phyloP scores from a whole-genome alignment of 1,140 invertebrate species.

The Steinernema feltiae region DNA sequence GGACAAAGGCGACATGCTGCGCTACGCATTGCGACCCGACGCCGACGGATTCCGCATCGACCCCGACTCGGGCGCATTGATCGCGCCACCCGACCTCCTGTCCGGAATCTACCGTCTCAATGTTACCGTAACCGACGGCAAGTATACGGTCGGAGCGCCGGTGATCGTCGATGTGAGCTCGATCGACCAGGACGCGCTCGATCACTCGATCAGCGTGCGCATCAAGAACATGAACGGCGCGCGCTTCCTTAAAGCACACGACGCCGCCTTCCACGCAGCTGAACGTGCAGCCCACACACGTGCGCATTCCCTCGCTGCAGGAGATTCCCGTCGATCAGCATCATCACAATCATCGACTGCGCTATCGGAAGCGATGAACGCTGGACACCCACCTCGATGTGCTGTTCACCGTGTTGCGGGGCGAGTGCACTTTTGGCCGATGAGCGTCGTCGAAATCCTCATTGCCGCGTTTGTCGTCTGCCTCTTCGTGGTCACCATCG shows the following conservation, averaged over 20 bases:
- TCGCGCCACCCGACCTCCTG: slow-evolving; percentile 71
- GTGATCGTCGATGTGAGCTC: slow-evolving; percentile 59
- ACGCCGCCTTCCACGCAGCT: slow-evolving; percentile 71
- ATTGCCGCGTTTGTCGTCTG: neutral
- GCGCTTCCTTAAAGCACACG: slow-evolving; percentile 76
- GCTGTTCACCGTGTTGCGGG: neutral
- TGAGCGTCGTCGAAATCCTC: neutral
- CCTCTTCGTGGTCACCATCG: neutral
- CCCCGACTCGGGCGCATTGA: slow-evolving; percentile 70
- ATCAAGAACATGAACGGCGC: slow-evolving; percentile 70
- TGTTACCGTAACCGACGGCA: slow-evolving; percentile 68
- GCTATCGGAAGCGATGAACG: neutral
- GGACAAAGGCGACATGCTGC: slow-evolving; percentile 79
- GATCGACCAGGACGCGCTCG: slow-evolving; percentile 77
- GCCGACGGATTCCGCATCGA: slow-evolving; percentile 70
- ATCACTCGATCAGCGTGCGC: slow-evolving; percentile 74
- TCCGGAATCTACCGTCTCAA: slow-evolving; percentile 78
- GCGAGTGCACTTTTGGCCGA: slow-evolving; percentile 2
- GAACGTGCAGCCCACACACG: slow-evolving; percentile 52
- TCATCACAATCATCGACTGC: slow-evolving; percentile 14
- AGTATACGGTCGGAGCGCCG: slow-evolving; percentile 68
- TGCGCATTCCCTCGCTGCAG: slow-evolving; percentile 29
- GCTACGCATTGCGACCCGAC: slow-evolving; percentile 65
- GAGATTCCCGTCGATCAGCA: neutral
- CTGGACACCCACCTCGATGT: neutral